Evolutionary conservation across 2,797 vertebrate genomes (phyloP).

Genomic region (Craterocephalus amniculus): DNA sequence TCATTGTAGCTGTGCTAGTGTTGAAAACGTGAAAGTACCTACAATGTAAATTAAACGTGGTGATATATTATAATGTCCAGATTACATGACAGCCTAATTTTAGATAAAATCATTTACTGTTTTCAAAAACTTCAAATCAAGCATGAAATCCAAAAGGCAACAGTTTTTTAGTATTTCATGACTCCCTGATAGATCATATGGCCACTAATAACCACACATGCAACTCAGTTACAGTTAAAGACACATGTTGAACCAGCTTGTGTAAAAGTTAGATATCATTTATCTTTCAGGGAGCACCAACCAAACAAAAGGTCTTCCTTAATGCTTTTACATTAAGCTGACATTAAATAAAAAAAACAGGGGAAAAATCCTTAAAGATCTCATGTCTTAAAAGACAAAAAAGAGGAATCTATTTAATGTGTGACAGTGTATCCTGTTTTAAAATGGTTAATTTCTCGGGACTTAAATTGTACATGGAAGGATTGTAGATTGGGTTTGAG

Average conservation of each 20-base stretch:
- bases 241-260: slow-evolving; percentile 9
- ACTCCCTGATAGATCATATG: slow-evolving; percentile 4
- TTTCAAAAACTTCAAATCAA: neutral
- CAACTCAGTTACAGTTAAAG: slow-evolving; percentile 6
- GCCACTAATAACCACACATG: slow-evolving; percentile 8
- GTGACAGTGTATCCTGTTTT: too few species aligned
- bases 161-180: neutral
- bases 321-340: slow-evolving; percentile 30
- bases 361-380: slow-evolving; percentile 5
- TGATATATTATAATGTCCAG: neutral
- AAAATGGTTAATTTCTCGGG: neutral
- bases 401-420: too few species aligned
- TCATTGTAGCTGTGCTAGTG: neutral
- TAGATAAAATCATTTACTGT: neutral
- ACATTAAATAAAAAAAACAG: slow-evolving; percentile 5
- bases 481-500: slow-evolving; percentile 25
- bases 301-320: slow-evolving; percentile 70
- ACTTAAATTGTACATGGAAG: neutral
- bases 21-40: neutral
- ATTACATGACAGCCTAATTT: neutral
- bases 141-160: neutral
- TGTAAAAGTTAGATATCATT: slow-evolving; percentile 18
- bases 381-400: slow-evolving; percentile 5
- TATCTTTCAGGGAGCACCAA: slow-evolving; percentile 33
- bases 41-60: too few species aligned